These are phyloP conservation scores for Carposina sasakii DNA, from an alignment of 1,140 invertebrate species.

Conservation along the genomic window DNA sequence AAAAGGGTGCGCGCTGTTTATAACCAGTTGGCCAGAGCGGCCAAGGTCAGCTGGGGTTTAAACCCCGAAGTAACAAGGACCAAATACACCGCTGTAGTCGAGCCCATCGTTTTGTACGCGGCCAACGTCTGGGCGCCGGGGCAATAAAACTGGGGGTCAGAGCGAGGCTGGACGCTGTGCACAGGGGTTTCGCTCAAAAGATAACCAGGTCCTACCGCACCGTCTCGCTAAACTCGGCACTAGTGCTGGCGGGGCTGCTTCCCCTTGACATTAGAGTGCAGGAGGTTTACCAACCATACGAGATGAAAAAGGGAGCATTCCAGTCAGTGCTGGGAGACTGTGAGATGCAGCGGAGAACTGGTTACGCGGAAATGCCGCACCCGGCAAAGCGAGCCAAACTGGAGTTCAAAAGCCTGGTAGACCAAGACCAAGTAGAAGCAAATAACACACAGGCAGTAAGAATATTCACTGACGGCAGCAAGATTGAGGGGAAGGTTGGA, in stretches of 20 bases:
- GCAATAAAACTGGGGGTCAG: neutral
- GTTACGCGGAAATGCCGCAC: no score
- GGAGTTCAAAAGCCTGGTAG: no score
- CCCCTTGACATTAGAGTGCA: neutral
- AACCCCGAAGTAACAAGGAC: neutral
- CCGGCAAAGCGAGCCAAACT: no score
- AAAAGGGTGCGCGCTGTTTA: neutral
- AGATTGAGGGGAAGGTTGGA: no score
- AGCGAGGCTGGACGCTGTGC: neutral
- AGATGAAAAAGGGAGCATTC: slow-evolving; percentile 3
- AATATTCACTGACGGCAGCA: no score
- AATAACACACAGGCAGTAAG: no score
- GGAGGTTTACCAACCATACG: neutral
- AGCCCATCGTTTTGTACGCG: no score
- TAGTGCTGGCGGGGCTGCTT: no score
- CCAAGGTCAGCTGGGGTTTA: slow-evolving; percentile 2
- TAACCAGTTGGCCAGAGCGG: neutral
- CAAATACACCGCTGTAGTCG: neutral
- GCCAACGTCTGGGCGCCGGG: neutral
- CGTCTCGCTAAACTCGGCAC: neutral
- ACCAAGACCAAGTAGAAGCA: no score
- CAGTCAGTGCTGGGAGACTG: no score
- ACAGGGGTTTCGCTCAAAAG: no score
- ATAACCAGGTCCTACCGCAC: neutral
- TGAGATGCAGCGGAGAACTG: no score